Evolutionary conservation across 2,888 invertebrate genomes (phyloP).

Genomic region (Sarcophaga subvicina): DNA sequence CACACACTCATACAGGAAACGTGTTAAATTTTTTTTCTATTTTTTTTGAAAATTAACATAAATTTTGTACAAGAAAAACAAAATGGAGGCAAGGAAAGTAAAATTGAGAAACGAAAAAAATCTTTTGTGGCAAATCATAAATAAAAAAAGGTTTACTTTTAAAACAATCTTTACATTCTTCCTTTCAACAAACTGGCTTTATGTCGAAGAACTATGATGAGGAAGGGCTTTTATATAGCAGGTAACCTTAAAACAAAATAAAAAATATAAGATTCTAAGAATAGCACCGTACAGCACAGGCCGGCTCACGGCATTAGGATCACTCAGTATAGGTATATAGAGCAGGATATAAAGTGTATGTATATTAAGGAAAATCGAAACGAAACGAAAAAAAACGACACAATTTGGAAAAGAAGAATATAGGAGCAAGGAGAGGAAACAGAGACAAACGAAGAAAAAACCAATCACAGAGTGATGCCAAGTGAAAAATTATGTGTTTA

Average conservation of each 20-base stretch:
- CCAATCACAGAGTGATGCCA: conserved; percentile 67
- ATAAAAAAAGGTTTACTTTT: conserved; percentile 36
- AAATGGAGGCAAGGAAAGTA: background rate
- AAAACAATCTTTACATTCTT: conserved; percentile 39
- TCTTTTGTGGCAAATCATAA: conserved; percentile 30
- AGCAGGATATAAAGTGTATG: background rate
- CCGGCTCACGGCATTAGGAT: conserved; percentile 15
- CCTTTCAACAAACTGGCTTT: conserved; percentile 22
- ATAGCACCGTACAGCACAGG: background rate
- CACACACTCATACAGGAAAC: background rate
- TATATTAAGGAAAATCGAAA: background rate
- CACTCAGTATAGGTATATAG: background rate
- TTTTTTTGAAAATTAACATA: conserved; percentile 23
- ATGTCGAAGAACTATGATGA: background rate
- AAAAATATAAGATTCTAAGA: background rate
- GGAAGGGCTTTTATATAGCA: background rate
- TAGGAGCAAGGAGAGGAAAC: background rate
- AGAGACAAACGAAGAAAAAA: conserved; percentile 48
- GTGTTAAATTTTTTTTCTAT: conserved; percentile 16
- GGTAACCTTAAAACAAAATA: background rate
- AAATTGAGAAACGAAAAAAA: conserved; percentile 19
- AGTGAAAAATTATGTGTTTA: conserved; percentile 71
- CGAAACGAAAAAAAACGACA: background rate
- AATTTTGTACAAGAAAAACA: background rate
- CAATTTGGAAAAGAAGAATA: background rate